Percentiles rank a stretch among this genome's conserved stretches.
These are phyloP conservation scores for Sesamia inferens DNA, from an alignment of 2,888 invertebrate genomes.

Conservation along the genomic window DNA sequence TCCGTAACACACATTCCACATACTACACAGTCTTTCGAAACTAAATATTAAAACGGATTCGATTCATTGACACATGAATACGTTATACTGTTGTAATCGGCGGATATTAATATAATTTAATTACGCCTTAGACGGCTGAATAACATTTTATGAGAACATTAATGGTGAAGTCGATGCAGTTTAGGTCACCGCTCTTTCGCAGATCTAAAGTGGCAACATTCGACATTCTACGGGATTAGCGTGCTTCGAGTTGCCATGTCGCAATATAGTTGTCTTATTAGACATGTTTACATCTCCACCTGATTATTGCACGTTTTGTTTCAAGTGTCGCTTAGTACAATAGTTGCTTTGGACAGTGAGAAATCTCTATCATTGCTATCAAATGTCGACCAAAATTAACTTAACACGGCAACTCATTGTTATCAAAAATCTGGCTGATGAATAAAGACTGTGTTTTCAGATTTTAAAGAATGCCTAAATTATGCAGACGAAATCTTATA, in stretches of 20 bases:
- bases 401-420: conserved; percentile 44
- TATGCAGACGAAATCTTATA: conserved; percentile 9
- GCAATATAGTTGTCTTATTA: conserved; percentile 67
- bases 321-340: conserved; percentile 55
- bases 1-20: conserved; percentile 26
- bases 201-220: conserved; percentile 59
- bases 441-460: conserved; percentile 16
- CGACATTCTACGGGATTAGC: conserved; percentile 57
- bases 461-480: conserved; percentile 3
- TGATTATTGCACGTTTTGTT: conserved; percentile 50
- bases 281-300: conserved; percentile 58
- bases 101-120: conserved; percentile 39
- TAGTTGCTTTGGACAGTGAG: conserved; percentile 64
- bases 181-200: conserved; percentile 40
- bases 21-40: conserved; percentile 20
- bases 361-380: conserved; percentile 62
- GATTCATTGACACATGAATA: conserved; percentile 25
- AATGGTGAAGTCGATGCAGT: conserved; percentile 17
- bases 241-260: conserved; percentile 53
- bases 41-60: conserved; percentile 23
- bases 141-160: conserved; percentile 27
- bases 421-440: conserved; percentile 36
- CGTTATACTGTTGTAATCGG: conserved; percentile 16
- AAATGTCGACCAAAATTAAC: conserved; percentile 57
- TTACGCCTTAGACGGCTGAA: conserved; percentile 16